These are phyloP conservation scores for Paragorgia papillata DNA, from an alignment of 92 coral and sea anemone species.

Conservation along the genomic window DNA sequence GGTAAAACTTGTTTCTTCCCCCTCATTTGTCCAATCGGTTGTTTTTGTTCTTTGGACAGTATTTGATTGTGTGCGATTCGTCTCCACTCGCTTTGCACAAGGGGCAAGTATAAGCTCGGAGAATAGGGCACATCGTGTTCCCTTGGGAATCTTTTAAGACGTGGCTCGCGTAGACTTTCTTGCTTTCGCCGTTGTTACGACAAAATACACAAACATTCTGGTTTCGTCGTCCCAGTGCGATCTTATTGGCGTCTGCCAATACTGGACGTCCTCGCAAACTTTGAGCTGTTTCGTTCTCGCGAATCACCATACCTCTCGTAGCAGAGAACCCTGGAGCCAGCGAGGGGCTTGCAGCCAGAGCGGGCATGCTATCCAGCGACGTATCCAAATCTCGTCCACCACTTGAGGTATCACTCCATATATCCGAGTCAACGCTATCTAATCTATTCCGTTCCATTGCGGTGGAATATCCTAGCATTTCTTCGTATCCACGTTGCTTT, in stretches of 20 bases:
- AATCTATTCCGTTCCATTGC: slow-evolving; percentile 82
- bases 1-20: not conserved
- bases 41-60: slow-evolving; percentile 96
- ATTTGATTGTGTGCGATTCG: slow-evolving; percentile 97
- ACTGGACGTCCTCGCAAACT: slow-evolving; percentile 24
- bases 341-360: slow-evolving; percentile 74
- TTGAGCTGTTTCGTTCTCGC: slow-evolving; percentile 65
- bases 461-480: slow-evolving; percentile 54
- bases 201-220: slow-evolving; percentile 99
- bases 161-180: slow-evolving; percentile 96
- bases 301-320: slow-evolving; percentile 46
- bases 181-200: slow-evolving; percentile 98
- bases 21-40: slow-evolving; percentile 43
- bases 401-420: slow-evolving; percentile 88
- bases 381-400: slow-evolving; percentile 83
- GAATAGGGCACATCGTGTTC: slow-evolving; percentile 91
- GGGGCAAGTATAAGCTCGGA: slow-evolving; percentile 98
- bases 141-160: slow-evolving; percentile 94
- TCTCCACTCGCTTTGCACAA: slow-evolving; percentile 96
- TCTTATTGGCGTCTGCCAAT: slow-evolving; percentile 10
- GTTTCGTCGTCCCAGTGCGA: slow-evolving; percentile 62
- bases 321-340: slow-evolving; percentile 80
- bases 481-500: slow-evolving; percentile 75
- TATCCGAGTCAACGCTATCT: slow-evolving; percentile 95
- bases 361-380: slow-evolving; percentile 62